A percentile compares a stretch with the other conserved stretches of the same genome.
Conservation (phyloP, 64 coral and sea anemone genomes). For the Pachyseris speciosa region DNA sequence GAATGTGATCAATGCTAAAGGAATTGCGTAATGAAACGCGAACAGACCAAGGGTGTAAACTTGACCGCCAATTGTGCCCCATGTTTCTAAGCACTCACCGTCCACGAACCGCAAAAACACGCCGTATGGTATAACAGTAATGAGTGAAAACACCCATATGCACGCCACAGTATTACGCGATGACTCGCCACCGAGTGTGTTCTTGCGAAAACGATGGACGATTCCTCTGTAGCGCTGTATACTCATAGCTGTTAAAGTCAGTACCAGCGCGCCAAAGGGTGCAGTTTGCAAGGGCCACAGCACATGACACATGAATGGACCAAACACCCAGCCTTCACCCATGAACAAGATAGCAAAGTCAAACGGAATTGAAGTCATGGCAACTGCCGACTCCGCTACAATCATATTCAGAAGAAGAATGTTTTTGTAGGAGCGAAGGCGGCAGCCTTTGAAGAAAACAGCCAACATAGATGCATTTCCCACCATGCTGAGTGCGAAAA, state of each 20-base stretch:
- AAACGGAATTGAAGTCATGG: slow-evolving; percentile 74
- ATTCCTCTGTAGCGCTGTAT: slow-evolving; percentile 71
- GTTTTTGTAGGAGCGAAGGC: slow-evolving; percentile 61
- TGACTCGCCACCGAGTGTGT: neutral
- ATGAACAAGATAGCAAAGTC: slow-evolving; percentile 59
- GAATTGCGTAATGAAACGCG: slow-evolving; percentile 67
- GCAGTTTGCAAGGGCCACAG: slow-evolving; percentile 83
- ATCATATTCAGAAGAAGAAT: slow-evolving; percentile 81
- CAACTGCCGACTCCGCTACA: slow-evolving; percentile 64
- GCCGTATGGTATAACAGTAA: slow-evolving; percentile 60
- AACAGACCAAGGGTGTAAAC: slow-evolving; percentile 63
- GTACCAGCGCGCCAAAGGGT: slow-evolving; percentile 65
- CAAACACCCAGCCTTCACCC: slow-evolving; percentile 66
- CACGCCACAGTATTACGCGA: neutral
- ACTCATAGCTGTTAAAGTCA: slow-evolving; percentile 76
- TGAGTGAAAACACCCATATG: slow-evolving; percentile 68
- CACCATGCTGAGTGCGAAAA: slow-evolving; percentile 69
- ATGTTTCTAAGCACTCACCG: slow-evolving; percentile 72
- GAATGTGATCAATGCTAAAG: slow-evolving; percentile 52
- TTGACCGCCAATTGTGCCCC: slow-evolving; percentile 14
- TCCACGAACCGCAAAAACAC: slow-evolving; percentile 52
- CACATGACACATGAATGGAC: slow-evolving; percentile 66
- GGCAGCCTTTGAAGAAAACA: slow-evolving; percentile 52
- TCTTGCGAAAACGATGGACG: slow-evolving; percentile 43
- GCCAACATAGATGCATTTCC: slow-evolving; percentile 76